A percentile compares a stretch with the other conserved stretches of the same genome.
phyloP scores from a whole-genome alignment of 2,888 invertebrate genomes.

The Troides aeacus region DNA sequence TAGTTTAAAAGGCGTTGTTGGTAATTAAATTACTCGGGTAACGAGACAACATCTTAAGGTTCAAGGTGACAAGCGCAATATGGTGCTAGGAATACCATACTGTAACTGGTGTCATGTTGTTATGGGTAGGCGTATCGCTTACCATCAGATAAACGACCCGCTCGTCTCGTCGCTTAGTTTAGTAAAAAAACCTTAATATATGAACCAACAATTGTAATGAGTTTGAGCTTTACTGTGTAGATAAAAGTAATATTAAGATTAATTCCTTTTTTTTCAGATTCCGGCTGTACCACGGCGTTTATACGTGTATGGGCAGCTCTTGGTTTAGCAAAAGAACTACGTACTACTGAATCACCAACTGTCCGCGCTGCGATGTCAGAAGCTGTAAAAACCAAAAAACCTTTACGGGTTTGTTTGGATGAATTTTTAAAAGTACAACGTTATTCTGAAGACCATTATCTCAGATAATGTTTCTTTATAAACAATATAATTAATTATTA shows the following conservation, averaged over 20 bases:
- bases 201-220: too few species aligned
- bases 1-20: too few species aligned
- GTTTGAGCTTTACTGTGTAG: neutral
- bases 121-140: too few species aligned
- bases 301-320: slow-evolving; percentile 86
- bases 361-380: slow-evolving; percentile 83
- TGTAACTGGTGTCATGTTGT: too few species aligned
- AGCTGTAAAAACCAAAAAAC: slow-evolving; percentile 76
- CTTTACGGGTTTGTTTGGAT: slow-evolving; percentile 79
- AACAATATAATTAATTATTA: neutral
- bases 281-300: slow-evolving; percentile 83
- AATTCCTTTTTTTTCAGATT: slow-evolving; percentile 49
- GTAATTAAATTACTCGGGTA: too few species aligned
- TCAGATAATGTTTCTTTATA: slow-evolving; percentile 34
- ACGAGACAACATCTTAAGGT: too few species aligned
- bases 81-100: too few species aligned
- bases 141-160: too few species aligned
- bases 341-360: slow-evolving; percentile 81
- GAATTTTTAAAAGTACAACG: slow-evolving; percentile 64
- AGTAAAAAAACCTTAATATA: too few species aligned
- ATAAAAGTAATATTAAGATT: too few species aligned
- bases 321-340: slow-evolving; percentile 82
- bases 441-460: slow-evolving; percentile 74
- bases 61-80: too few species aligned
- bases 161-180: too few species aligned